phyloP scores from a whole-genome alignment of 2,888 invertebrate genomes.

The Deladenus siricidicola region DNA sequence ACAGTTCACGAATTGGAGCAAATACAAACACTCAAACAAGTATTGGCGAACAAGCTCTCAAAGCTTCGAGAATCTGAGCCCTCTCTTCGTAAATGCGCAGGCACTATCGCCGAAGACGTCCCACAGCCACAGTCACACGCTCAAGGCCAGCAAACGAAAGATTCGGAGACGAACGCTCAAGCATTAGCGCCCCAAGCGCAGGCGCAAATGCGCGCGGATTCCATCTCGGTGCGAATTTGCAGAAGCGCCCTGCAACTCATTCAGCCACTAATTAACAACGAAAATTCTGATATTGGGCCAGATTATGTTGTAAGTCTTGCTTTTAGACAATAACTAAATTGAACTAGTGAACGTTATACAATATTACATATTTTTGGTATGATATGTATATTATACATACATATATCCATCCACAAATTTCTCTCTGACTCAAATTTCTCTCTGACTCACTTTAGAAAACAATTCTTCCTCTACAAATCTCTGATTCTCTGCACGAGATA shows the following conservation, averaged over 20 bases:
- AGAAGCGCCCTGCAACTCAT: background rate
- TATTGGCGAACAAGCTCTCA: background rate
- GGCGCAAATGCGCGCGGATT: background rate
- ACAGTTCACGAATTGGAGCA: constrained; percentile 6
- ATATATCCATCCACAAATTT: too few species aligned
- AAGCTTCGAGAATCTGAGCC: constrained; percentile 3
- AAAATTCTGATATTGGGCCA: background rate
- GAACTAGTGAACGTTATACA: background rate
- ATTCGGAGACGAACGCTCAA: constrained; percentile 4
- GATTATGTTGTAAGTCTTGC: background rate
- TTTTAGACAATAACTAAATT: background rate
- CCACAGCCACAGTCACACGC: constrained; percentile 6
- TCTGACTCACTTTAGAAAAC: background rate
- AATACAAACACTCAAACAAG: background rate
- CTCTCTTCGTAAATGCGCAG: background rate
- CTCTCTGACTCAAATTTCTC: too few species aligned
- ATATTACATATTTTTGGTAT: too few species aligned
- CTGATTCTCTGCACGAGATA: background rate
- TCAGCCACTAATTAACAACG: background rate
- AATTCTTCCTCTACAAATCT: background rate
- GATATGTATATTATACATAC: too few species aligned
- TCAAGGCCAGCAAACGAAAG: too few species aligned
- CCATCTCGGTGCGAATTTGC: background rate
- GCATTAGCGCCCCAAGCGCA: background rate
- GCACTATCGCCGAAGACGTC: background rate